Evolutionary conservation across 2,113 vertebrate genomes (phyloP).

Genomic region (Euleptes europaea): DNA sequence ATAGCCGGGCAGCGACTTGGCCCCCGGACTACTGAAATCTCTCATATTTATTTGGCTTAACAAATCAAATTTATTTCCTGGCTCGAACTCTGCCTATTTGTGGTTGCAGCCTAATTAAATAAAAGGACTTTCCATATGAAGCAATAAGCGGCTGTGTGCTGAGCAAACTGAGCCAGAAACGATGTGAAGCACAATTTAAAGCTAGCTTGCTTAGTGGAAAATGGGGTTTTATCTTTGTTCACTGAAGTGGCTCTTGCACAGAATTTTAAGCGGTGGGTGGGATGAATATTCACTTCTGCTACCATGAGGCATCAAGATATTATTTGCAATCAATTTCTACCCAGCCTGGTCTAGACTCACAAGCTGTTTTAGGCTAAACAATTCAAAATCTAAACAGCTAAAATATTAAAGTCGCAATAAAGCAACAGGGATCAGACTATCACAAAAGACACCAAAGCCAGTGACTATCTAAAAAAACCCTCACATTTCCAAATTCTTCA

Average conservation of each 20-base stretch:
- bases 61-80: conserved; percentile 32
- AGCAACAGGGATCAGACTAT: not conserved
- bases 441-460: not conserved
- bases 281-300: not conserved
- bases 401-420: not conserved
- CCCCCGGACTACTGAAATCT: not conserved
- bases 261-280: not conserved
- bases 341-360: not conserved
- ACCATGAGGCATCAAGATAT: not conserved
- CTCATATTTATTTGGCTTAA: not conserved
- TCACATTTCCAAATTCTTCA: not conserved
- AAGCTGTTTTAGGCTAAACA: not conserved
- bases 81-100: conserved; percentile 3
- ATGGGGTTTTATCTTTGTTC: not conserved
- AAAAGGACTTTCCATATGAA: conserved; percentile 5
- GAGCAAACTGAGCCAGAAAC: conserved; percentile 2
- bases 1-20: not conserved
- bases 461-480: not conserved
- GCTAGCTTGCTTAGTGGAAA: not conserved
- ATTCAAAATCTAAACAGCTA: not conserved
- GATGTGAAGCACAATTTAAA: not conserved
- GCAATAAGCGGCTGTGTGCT: not conserved
- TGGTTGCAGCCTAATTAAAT: conserved; percentile 18
- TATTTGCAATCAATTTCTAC: not conserved
- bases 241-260: not conserved